phyloP scores from a whole-genome alignment of 2,113 vertebrate species.

The Formicarius rufipectus region DNA sequence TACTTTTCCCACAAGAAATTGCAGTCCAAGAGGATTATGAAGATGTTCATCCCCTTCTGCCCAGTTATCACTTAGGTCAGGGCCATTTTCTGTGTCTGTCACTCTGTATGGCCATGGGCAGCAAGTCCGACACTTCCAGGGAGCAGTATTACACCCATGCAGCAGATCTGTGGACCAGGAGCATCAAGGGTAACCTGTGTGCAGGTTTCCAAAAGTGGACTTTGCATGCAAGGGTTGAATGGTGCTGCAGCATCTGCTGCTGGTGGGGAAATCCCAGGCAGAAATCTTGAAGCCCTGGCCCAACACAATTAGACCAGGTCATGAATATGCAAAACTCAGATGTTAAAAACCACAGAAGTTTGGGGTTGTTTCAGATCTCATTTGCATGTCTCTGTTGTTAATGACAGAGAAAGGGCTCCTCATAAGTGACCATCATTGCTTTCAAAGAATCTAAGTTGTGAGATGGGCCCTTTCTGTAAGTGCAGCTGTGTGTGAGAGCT shows the following conservation, averaged over 20 bases:
- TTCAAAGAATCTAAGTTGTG: background rate
- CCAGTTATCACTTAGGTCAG: background rate
- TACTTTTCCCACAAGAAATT: background rate
- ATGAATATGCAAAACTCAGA: background rate
- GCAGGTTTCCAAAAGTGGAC: background rate
- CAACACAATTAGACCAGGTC: background rate
- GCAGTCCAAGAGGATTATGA: background rate
- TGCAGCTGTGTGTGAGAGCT: background rate
- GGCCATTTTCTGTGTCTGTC: background rate
- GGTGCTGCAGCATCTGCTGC: background rate
- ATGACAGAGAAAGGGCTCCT: background rate
- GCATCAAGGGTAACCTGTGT: background rate
- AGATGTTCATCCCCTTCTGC: background rate
- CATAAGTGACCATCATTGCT: background rate
- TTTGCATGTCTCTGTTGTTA: background rate
- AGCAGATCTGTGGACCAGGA: background rate
- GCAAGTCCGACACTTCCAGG: background rate
- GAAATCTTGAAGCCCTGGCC: background rate
- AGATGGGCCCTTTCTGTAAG: background rate
- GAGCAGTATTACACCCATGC: background rate
- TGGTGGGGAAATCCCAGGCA: background rate
- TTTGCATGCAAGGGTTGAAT: background rate
- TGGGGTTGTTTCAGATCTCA: background rate
- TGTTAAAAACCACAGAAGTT: background rate
- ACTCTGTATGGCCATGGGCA: background rate